Evolutionary conservation across 2,797 vertebrate genomes (phyloP).

Genomic region (Gymnoscopelus braueri): DNA sequence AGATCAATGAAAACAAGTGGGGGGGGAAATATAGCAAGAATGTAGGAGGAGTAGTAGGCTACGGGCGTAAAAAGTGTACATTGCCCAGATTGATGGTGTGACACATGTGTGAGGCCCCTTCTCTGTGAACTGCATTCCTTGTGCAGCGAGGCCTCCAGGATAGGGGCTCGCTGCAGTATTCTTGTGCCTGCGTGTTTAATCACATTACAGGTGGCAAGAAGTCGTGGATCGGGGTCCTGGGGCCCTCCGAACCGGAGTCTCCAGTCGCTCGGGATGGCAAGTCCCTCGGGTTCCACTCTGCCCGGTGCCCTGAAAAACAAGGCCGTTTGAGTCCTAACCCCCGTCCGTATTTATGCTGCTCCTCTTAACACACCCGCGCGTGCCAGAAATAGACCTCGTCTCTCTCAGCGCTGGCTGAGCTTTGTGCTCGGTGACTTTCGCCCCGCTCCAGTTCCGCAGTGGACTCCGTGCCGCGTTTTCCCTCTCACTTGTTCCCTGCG

Average conservation of each 20-base stretch:
- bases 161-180: constrained; percentile 70
- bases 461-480: constrained; percentile 76
- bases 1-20: constrained; percentile 20
- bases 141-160: constrained; percentile 68
- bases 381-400: too few species aligned
- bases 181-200: constrained; percentile 80
- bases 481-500: constrained; percentile 84
- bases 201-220: constrained; percentile 67
- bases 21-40: constrained; percentile 16
- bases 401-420: too few species aligned
- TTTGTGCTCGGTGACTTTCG: too few species aligned
- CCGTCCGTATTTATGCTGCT: too few species aligned
- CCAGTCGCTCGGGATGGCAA: constrained; percentile 37
- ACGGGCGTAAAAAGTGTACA: constrained; percentile 31
- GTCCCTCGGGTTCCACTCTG: too few species aligned
- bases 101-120: constrained; percentile 64
- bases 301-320: too few species aligned
- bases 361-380: too few species aligned
- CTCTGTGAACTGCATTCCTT: constrained; percentile 69
- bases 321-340: too few species aligned
- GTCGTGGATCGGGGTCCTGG: background rate
- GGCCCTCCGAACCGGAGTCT: constrained; percentile 37
- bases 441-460: background rate
- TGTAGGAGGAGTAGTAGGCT: background rate
- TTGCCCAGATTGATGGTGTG: constrained; percentile 49